A percentile compares a stretch with the other conserved stretches of the same genome.
Conservation (phyloP, 2,797 vertebrate genomes). For the Ataeniobius toweri region DNA sequence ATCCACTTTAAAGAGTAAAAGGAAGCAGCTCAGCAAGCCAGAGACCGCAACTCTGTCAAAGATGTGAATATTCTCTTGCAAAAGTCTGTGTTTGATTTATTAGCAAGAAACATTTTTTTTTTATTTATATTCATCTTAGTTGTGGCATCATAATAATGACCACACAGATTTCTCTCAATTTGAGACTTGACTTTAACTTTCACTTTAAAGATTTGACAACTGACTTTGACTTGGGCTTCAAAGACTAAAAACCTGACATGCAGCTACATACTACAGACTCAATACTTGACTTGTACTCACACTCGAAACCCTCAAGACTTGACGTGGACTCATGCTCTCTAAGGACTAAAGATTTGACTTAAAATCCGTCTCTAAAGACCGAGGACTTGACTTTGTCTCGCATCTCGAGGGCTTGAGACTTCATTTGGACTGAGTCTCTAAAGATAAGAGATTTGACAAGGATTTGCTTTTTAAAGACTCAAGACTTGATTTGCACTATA, state of each 20-base stretch:
- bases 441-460: not conserved
- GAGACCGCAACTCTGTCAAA: not conserved
- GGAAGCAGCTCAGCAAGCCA: not conserved
- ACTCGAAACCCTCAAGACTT: not conserved
- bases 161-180: not conserved
- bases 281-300: not conserved
- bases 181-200: not conserved
- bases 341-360: not conserved
- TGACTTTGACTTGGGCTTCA: not conserved
- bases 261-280: not conserved
- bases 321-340: not conserved
- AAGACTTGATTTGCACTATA: not conserved
- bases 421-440: not conserved
- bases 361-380: not conserved
- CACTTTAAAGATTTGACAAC: too few species aligned
- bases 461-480: not conserved
- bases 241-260: not conserved
- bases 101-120: not conserved
- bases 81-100: not conserved
- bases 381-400: not conserved
- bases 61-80: not conserved
- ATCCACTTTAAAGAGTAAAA: not conserved
- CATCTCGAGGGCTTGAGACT: too few species aligned
- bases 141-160: not conserved
- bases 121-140: not conserved